A percentile compares a stretch with the other conserved stretches of the same genome.
Conservation (phyloP, 2,797 vertebrate genomes). For the Lutjanus campechanus region DNA sequence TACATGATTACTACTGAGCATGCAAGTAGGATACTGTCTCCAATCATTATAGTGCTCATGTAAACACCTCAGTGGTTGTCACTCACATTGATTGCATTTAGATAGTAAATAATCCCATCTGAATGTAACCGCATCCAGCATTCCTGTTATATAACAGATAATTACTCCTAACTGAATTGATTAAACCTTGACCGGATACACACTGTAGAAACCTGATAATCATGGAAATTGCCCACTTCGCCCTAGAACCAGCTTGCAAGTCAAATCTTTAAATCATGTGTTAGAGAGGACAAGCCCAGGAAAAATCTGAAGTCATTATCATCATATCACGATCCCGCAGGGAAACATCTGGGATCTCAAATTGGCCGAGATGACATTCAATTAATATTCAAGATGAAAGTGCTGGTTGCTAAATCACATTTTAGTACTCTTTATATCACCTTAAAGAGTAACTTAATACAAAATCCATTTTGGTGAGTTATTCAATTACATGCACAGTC, state of each 20-base stretch:
- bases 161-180: slow-evolving; percentile 11
- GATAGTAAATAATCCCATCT: not conserved
- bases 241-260: not conserved
- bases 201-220: not conserved
- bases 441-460: not conserved
- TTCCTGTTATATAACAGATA: not conserved
- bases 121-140: not conserved
- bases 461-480: not conserved
- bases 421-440: not conserved
- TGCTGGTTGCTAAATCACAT: not conserved
- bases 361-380: slow-evolving; percentile 22
- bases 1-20: not conserved
- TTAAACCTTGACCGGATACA: slow-evolving; percentile 5
- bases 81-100: not conserved
- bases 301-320: slow-evolving; percentile 46
- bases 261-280: slow-evolving; percentile 30
- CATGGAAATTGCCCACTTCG: not conserved
- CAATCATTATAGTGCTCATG: not conserved
- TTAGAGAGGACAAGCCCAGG: slow-evolving; percentile 12
- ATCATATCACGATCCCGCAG: slow-evolving; percentile 48
- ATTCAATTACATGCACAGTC: not conserved
- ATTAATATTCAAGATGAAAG: slow-evolving; percentile 42
- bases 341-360: slow-evolving; percentile 52
- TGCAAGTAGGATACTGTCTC: not conserved
- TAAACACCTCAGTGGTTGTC: not conserved